These are phyloP conservation scores for Rhaphigaster nebulosa DNA, from an alignment of 2,888 invertebrate genomes.

Conservation along the genomic window DNA sequence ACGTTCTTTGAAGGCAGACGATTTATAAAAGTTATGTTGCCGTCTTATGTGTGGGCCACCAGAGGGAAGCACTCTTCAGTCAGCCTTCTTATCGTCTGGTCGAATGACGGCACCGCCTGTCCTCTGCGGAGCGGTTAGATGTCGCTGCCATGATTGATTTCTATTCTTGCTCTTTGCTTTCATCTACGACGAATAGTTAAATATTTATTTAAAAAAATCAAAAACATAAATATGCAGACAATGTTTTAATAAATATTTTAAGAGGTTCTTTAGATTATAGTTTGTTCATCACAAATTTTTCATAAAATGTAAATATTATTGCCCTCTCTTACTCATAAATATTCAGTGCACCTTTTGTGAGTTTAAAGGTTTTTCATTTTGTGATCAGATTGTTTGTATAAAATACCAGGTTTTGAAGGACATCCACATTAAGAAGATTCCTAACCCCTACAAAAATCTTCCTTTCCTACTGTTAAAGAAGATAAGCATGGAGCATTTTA, in stretches of 20 bases:
- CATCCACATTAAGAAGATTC: neutral
- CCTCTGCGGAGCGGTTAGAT: conserved; percentile 12
- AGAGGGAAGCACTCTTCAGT: conserved; percentile 31
- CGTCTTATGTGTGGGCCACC: neutral
- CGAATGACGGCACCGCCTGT: neutral
- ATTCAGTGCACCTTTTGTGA: neutral
- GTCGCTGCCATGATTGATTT: neutral
- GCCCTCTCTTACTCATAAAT: neutral
- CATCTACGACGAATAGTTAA: neutral
- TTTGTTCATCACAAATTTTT: neutral
- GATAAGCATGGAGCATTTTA: neutral
- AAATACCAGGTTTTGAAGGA: neutral
- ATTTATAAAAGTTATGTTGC: neutral
- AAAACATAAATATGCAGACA: neutral
- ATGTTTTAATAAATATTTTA: neutral
- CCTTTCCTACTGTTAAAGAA: neutral
- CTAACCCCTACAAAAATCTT: neutral
- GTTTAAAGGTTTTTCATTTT: neutral
- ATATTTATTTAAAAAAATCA: neutral
- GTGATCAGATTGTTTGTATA: neutral
- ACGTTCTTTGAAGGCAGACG: neutral
- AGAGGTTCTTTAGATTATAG: no score
- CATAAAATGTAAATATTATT: neutral
- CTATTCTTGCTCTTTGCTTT: neutral
- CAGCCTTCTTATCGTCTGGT: neutral